Evolutionary conservation across 1,140 invertebrate genomes (phyloP), one percentile per base, ranked within the genome.

Genomic region (Drosophila hydei): DNA sequence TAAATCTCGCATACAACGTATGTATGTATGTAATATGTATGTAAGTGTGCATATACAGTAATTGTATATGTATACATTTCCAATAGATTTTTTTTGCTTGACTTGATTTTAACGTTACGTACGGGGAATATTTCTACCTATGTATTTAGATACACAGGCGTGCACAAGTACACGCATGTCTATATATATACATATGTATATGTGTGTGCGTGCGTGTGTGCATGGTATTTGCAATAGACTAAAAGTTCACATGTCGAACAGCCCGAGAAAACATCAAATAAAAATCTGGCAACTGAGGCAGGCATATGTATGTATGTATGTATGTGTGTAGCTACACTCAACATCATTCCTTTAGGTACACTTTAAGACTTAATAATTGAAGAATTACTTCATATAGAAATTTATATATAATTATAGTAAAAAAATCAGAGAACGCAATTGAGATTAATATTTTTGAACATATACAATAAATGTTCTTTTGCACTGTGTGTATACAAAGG

Each of bases 201-300:
- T 19, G 42, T 33, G n/a, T 47, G 52, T 52, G 16, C 2, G 38
- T 45, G 12, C n/a, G 30, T 51, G 11, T 36, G 51, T 50, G 12
- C 30, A 25, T 30, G 21, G 6, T 58, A 42, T 51, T 18, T 50
- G 52, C 50, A 36, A 48, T 25, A 68, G 47, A 50, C 50, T 18
- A 40, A 59, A 56, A 67, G 69, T 71, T 65, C 52, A 65, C 52
- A 71, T 65, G 61, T 71, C 36, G 68, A 23, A 33, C 51, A 69
- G 70, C 61, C 51, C 55, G 38, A 50, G 48, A 67, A 67, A 47
- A 72, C 56, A 77, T 74, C 55, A 74, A 68, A 74, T 74, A 51
- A 52, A 74, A 78, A 75, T 78, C 81, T 81, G 78, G 70, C 64
- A 77, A 58, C 63, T 11, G 55, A 43, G 36, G 36, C 36, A 50